These are phyloP conservation scores for Colistium nudipinnis DNA, from an alignment of 2,113 vertebrate genomes.

Conservation along the genomic window DNA sequence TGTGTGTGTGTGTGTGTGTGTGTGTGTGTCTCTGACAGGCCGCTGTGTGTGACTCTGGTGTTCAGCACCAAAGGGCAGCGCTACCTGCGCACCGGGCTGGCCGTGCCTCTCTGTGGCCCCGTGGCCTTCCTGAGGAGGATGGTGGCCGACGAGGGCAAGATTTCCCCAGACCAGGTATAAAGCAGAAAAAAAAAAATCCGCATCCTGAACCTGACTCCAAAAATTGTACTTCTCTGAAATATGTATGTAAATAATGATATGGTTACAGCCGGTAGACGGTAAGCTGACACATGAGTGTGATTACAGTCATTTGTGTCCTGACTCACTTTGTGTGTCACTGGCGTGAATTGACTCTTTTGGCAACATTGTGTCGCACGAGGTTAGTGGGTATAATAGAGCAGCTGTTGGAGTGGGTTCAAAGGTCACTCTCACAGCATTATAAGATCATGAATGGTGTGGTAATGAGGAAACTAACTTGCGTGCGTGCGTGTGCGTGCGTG, in stretches of 20 bases:
- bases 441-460: neutral
- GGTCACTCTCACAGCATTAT: neutral
- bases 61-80: constrained; percentile 88
- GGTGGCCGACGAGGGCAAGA: constrained; percentile 88
- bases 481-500: constrained; percentile 12
- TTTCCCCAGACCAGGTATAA: constrained; percentile 88
- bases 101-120: constrained; percentile 88
- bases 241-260: neutral
- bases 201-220: too few species aligned
- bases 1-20: constrained; percentile 9
- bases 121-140: constrained; percentile 87
- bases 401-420: constrained; percentile 1
- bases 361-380: neutral
- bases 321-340: neutral
- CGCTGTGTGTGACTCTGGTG: constrained; percentile 89
- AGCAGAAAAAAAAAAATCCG: too few species aligned
- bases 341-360: neutral
- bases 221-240: neutral
- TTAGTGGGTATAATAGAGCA: constrained; percentile 1
- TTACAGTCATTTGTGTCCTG: neutral
- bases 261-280: neutral
- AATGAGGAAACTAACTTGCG: constrained; percentile 11
- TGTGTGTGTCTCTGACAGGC: constrained; percentile 74
- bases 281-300: neutral
- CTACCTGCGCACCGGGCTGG: constrained; percentile 88